Evolutionary conservation across 2,797 vertebrate species (phyloP).

Genomic region (Sciaenops ocellatus): DNA sequence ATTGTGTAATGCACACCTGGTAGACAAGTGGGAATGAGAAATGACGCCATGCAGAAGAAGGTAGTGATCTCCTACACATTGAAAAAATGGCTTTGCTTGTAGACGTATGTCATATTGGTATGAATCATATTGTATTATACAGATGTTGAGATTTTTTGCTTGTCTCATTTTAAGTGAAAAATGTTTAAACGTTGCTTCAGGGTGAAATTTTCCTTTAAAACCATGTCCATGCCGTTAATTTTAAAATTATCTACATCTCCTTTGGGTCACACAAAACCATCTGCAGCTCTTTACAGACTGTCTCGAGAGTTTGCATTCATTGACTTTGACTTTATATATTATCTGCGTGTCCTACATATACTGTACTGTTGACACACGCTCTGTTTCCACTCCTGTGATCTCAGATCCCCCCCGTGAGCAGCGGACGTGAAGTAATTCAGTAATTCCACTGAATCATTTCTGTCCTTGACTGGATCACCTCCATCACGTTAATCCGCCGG

Average conservation of each 20-base stretch:
- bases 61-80: background rate
- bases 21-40: background rate
- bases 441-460: constrained; percentile 73
- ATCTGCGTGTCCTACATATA: background rate
- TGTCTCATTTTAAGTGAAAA: background rate
- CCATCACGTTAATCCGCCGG: constrained; percentile 30
- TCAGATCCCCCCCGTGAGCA: constrained; percentile 45
- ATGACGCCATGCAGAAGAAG: background rate
- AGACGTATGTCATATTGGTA: background rate
- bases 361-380: constrained; percentile 2
- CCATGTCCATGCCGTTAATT: background rate
- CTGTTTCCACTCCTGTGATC: constrained; percentile 61
- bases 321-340: background rate
- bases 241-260: background rate
- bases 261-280: background rate
- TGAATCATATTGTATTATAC: background rate
- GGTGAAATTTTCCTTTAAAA: background rate
- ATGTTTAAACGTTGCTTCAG: background rate
- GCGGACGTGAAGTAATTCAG: constrained; percentile 66
- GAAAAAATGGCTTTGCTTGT: background rate
- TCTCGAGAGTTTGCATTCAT: background rate
- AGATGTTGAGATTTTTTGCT: background rate
- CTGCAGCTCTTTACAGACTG: constrained; percentile 8
- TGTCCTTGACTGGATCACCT: constrained; percentile 64
- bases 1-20: constrained; percentile 11